Evolutionary conservation across 2,888 invertebrate genomes (phyloP), one percentile per base, ranked within the genome.

Genomic region (Temnothorax ravouxi): DNA sequence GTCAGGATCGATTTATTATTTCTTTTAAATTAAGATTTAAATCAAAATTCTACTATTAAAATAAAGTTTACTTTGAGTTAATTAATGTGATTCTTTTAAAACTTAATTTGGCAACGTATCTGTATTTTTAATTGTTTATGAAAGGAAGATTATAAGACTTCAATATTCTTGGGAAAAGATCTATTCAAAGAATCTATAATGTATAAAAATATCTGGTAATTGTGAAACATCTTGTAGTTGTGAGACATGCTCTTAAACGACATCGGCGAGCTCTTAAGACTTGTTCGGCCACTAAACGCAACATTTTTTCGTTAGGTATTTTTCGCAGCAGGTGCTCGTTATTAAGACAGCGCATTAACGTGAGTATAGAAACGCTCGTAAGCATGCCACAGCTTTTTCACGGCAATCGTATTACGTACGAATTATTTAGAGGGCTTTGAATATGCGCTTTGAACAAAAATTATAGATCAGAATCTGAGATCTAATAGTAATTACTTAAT

Each of bases 311-410:
- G 8, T 54, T 66, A 66, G 3, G n/a, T 54, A 41, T 52, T 54
- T 69, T 47, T 77, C n/a, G 13, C 54, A 54, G 54, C n/a, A 77
- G 9, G 41, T 41, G 41, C 15, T 76, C 3, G 8, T 77, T 67
- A 54, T 54, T 25, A 25, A 52, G 25, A 76, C 66, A 64, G 25
- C n/a, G 52, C 41, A 54, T 66, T 52, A 77, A 77, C n/a, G 18
- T 38, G 18, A 62, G 21, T 50, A 15, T 18, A 52, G 1, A 66
- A 54, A n/a, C 9, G 29, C 21, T 75, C 18, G 13, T 54, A 77
- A 77, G 11, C 54, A 34, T 38, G 13, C 3, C n/a, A 34, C n/a
- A 34, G 15, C 13, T 25, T 54, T 76, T 76, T 38, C 21, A 25
- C 21, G 21, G 6, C 38, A n/a, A 77, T 56, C 13, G 5, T 44